These are phyloP conservation scores for Macrobrachium rosenbergii DNA, from an alignment of 1,140 invertebrate species.

Conservation along the genomic window DNA sequence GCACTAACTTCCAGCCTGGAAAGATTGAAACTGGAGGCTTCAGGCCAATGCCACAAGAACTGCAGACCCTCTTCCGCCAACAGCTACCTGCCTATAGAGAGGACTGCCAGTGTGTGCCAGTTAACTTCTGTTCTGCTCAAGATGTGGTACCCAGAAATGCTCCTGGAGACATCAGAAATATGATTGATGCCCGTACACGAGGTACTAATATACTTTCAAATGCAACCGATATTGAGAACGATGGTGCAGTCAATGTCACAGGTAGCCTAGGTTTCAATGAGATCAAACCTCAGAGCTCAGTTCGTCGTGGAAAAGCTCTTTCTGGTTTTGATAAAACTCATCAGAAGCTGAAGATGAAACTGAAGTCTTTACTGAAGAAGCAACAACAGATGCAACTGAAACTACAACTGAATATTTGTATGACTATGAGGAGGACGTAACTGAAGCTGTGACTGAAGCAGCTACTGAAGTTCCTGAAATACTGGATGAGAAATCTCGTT, in stretches of 20 bases:
- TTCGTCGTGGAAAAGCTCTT: slow-evolving; percentile 29
- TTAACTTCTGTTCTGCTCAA: slow-evolving; percentile 36
- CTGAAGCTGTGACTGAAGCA: slow-evolving; percentile 38
- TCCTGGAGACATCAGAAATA: slow-evolving; percentile 33
- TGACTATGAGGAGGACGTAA: slow-evolving; percentile 5
- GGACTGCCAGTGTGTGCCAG: slow-evolving; percentile 62
- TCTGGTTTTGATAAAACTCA: neutral
- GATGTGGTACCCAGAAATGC: slow-evolving; percentile 48
- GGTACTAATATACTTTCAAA: slow-evolving; percentile 44
- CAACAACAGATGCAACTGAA: neutral
- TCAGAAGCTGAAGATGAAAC: slow-evolving; percentile 9
- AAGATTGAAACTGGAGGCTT: slow-evolving; percentile 37
- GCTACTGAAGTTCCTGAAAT: neutral
- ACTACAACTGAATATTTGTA: neutral
- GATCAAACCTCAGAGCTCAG: neutral
- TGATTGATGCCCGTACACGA: slow-evolving; percentile 55
- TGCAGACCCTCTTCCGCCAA: slow-evolving; percentile 35
- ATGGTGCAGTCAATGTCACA: neutral
- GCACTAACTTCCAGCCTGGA: slow-evolving; percentile 43
- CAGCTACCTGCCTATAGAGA: slow-evolving; percentile 52
- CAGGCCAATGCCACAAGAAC: slow-evolving; percentile 34
- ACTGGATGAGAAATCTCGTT: slow-evolving; percentile 7
- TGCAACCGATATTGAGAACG: neutral
- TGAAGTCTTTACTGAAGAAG: neutral
- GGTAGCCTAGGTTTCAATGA: neutral